A percentile compares a stretch with the other conserved stretches of the same genome.
Evolutionary conservation across 2,888 invertebrate genomes (phyloP).

Genomic region (Argynnis bischoffii): DNA sequence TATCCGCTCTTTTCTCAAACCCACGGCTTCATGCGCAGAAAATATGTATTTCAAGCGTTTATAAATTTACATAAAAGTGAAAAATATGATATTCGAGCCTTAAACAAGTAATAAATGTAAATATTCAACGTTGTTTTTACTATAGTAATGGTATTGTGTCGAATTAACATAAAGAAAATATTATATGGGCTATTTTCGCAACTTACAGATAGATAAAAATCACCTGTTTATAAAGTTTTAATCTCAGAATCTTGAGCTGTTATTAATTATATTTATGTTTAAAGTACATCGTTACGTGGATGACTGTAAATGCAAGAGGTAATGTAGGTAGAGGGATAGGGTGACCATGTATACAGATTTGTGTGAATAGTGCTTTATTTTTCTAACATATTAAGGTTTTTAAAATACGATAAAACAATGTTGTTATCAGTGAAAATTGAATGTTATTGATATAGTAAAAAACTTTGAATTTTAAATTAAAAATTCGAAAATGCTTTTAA

Average conservation of each 20-base stretch:
- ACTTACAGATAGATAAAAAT: conserved; percentile 31
- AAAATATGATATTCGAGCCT: conserved; percentile 4
- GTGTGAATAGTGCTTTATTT: neutral
- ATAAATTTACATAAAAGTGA: conserved; percentile 31
- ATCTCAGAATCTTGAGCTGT: conserved; percentile 37
- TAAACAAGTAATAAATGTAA: conserved; percentile 27
- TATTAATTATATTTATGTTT: conserved; percentile 36
- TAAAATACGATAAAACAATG: too few relatives aligned
- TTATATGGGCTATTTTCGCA: conserved; percentile 29
- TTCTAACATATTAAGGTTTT: too few relatives aligned
- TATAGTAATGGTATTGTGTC: conserved; percentile 1
- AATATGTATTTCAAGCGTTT: conserved; percentile 35
- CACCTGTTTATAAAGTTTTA: conserved; percentile 32
- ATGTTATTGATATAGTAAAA: too few relatives aligned
- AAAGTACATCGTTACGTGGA: conserved; percentile 31
- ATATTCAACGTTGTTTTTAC: conserved; percentile 14
- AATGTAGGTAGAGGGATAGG: conserved; percentile 30
- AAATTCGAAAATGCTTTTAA: too few relatives aligned
- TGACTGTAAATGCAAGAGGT: conserved; percentile 21
- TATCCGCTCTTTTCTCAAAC: too few relatives aligned
- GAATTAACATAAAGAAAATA: conserved; percentile 33
- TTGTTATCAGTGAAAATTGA: too few relatives aligned
- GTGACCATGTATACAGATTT: neutral
- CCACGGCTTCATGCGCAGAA: too few relatives aligned
- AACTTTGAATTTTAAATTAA: neutral